Evolutionary conservation across 2,113 vertebrate species (phyloP), one percentile per base, ranked within the genome.

Genomic region (Prionailurus bengalensis): DNA sequence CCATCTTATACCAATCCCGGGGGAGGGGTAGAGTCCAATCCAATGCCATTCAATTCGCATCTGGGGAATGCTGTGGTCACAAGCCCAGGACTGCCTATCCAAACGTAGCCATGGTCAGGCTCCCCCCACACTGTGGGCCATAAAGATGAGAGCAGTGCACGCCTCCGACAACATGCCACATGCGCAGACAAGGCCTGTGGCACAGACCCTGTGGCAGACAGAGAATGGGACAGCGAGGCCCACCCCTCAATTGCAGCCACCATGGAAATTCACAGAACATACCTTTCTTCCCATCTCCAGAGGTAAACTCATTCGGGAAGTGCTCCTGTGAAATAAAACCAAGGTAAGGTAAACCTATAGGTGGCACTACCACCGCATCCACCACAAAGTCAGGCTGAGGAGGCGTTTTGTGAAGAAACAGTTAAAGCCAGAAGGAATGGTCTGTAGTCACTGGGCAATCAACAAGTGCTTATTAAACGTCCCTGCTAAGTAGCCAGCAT

Each of bases 261-360:
- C 13, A 1, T 0, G 19, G 14, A 13, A 21, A 19, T 61, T 82
- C 91, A 63, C 12, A 31, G 51, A 51, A 96, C 97, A 0, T 98
- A 99, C 99, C 99, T 99, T 99, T 99, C 88, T 98, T 99, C 87
- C 99, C 99, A 95, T 99, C 99, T 83, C 99, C 99, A 4, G 99
- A 99, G 12, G 99, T 99, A 83, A 99, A 99, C 85, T 99, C 99
- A 21, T 99, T 99, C 89, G 99, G 99, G 97, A 99, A 99, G 97
- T 98, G 96, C 48, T 99, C 99, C 99, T 99, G 98, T 19, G 88
- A 98, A 97, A 98, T 36, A 97, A 98, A 78, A 76, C 15, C 33
- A 10, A 82, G 7, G 16, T 73, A 42, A 97, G 97, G 97, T 5
- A 9, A 61, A 96, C 97, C 97, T 5, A 2, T 97, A 98, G 98